phyloP scores from a whole-genome alignment of 2,113 vertebrate genomes.

The Sebastes schlegelii region DNA sequence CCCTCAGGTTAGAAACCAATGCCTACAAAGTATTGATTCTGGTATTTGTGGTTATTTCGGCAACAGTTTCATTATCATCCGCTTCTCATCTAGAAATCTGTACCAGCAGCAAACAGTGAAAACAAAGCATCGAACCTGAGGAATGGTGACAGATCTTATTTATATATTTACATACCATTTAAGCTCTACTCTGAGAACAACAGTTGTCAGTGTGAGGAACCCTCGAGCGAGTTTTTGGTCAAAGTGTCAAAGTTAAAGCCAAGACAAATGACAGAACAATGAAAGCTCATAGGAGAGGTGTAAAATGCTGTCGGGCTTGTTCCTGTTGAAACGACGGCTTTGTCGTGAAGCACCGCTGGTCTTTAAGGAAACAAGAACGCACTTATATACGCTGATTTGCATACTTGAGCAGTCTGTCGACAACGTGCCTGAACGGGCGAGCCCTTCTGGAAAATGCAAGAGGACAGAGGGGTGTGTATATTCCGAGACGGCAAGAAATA shows the following conservation, averaged over 20 bases:
- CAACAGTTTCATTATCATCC: neutral
- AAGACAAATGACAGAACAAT: neutral
- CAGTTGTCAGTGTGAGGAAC: neutral
- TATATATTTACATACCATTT: neutral
- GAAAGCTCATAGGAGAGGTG: neutral
- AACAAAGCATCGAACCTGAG: neutral
- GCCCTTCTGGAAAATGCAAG: neutral
- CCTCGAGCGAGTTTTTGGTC: neutral
- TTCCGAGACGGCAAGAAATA: neutral
- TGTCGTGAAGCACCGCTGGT: neutral
- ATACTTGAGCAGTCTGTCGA: slow-evolving; percentile 58
- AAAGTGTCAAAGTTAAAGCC: neutral
- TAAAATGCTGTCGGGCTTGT: slow-evolving; percentile 57
- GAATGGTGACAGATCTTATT: neutral
- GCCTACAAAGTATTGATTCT: neutral
- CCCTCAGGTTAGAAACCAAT: neutral
- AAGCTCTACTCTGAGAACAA: neutral
- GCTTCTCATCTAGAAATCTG: neutral
- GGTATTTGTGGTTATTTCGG: neutral
- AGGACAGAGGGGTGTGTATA: slow-evolving; percentile 4
- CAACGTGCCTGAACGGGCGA: slow-evolving; percentile 49
- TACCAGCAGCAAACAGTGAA: neutral
- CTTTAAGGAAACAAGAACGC: neutral
- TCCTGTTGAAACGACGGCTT: neutral
- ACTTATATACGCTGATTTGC: slow-evolving; percentile 69